Conservation (phyloP, 1,140 invertebrate genomes). For the Trachelipus rathkii region DNA sequence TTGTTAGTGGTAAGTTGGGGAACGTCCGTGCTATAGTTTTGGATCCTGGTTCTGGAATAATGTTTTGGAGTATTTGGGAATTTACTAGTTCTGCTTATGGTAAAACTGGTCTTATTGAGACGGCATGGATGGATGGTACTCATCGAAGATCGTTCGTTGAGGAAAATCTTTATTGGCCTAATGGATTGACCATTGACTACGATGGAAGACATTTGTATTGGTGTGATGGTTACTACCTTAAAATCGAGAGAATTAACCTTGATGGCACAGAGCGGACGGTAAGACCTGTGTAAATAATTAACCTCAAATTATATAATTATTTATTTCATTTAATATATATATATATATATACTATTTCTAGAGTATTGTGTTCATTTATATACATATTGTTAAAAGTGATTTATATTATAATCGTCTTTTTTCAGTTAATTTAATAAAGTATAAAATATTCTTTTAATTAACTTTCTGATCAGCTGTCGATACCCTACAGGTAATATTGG, state of each 20-base stretch:
- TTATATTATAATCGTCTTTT: too few relatives aligned
- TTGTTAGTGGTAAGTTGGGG: conserved; percentile 56
- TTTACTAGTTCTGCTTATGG: conserved; percentile 23
- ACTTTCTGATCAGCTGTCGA: too few relatives aligned
- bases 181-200: conserved; percentile 57
- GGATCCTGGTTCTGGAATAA: conserved; percentile 58
- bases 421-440: too few relatives aligned
- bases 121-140: conserved; percentile 57
- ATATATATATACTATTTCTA: too few relatives aligned
- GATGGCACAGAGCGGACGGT: conserved; percentile 53
- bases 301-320: too few relatives aligned
- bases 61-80: conserved; percentile 58
- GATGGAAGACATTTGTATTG: conserved; percentile 55
- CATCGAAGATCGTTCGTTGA: conserved; percentile 51
- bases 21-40: conserved; percentile 65
- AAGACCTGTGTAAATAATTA: conserved; percentile 11
- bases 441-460: too few relatives aligned
- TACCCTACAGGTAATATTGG: conserved; percentile 8
- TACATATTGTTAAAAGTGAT: too few relatives aligned
- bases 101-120: conserved; percentile 52
- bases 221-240: conserved; percentile 57
- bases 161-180: conserved; percentile 55
- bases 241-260: conserved; percentile 55
- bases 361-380: too few relatives aligned
- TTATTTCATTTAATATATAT: too few relatives aligned